Percentiles rank a stretch among this genome's conserved stretches.
Evolutionary conservation across 2,113 vertebrate genomes (phyloP).

Genomic region (Malurus melanocephalus): DNA sequence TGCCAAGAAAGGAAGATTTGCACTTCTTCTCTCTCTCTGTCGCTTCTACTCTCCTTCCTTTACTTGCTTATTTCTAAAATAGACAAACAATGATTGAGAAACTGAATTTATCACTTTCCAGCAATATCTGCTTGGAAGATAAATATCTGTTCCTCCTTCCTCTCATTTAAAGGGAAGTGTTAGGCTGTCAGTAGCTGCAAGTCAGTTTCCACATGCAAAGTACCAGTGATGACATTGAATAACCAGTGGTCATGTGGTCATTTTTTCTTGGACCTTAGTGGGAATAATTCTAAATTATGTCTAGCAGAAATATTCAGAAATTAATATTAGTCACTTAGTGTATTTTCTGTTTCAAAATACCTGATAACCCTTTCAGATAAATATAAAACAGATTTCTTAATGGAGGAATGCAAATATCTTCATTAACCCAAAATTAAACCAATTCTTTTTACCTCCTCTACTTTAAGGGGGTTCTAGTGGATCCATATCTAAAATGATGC

Average conservation of each 20-base stretch:
- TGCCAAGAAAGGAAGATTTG: not conserved
- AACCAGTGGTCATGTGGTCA: not conserved
- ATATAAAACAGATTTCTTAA: not conserved
- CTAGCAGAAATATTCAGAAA: not conserved
- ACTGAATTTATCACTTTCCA: not conserved
- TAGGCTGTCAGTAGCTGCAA: not conserved
- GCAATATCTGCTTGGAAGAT: not conserved
- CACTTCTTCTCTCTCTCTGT: not conserved
- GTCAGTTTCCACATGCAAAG: not conserved
- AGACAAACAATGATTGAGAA: not conserved
- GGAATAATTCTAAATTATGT: not conserved
- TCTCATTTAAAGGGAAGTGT: not conserved
- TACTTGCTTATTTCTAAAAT: not conserved
- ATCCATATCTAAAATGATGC: conserved; percentile 3
- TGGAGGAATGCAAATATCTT: not conserved
- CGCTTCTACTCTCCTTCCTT: not conserved
- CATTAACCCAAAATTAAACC: conserved; percentile 16
- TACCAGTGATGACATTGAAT: not conserved
- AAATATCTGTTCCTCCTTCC: not conserved
- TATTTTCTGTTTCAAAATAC: not conserved
- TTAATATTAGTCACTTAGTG: not conserved
- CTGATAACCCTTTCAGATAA: not conserved
- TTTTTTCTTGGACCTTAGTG: not conserved
- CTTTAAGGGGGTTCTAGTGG: conserved; percentile 4
- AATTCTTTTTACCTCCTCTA: not conserved